Percentiles rank a stretch among this genome's conserved stretches.
These are phyloP conservation scores for Clangula hyemalis DNA, from an alignment of 2,797 vertebrate genomes.

Conservation along the genomic window DNA sequence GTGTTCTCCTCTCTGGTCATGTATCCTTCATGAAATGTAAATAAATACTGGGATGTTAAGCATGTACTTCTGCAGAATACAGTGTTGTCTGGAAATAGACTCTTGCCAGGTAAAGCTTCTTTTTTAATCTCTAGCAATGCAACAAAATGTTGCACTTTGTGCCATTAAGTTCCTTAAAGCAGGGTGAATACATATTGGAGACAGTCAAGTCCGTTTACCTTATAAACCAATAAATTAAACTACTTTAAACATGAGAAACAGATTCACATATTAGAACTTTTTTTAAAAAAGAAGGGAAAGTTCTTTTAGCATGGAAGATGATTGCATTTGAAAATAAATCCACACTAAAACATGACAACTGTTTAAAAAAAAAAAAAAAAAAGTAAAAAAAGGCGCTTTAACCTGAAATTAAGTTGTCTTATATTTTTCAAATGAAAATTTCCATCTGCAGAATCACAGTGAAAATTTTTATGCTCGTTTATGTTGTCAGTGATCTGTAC, in stretches of 20 bases:
- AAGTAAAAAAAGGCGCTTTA: background rate
- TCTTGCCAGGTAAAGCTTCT: background rate
- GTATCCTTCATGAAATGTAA: background rate
- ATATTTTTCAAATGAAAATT: background rate
- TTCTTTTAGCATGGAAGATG: background rate
- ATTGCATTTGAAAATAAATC: background rate
- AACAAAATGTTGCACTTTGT: background rate
- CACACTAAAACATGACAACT: background rate
- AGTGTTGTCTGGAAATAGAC: background rate
- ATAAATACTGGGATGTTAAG: background rate
- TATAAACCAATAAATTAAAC: too few species aligned
- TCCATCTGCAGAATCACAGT: background rate
- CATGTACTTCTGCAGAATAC: background rate
- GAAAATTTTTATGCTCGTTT: background rate
- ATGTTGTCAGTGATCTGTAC: background rate
- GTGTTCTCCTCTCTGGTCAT: background rate
- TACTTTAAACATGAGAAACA: background rate
- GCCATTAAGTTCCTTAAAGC: background rate
- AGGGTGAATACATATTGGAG: background rate
- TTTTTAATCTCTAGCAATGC: background rate
- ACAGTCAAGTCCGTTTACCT: background rate
- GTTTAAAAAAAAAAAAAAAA: background rate
- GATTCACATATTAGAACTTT: background rate
- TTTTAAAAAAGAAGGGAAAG: background rate
- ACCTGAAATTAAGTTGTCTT: background rate